Evolutionary conservation across 2,797 vertebrate genomes (phyloP).

Genomic region (Adelosebastes latens): DNA sequence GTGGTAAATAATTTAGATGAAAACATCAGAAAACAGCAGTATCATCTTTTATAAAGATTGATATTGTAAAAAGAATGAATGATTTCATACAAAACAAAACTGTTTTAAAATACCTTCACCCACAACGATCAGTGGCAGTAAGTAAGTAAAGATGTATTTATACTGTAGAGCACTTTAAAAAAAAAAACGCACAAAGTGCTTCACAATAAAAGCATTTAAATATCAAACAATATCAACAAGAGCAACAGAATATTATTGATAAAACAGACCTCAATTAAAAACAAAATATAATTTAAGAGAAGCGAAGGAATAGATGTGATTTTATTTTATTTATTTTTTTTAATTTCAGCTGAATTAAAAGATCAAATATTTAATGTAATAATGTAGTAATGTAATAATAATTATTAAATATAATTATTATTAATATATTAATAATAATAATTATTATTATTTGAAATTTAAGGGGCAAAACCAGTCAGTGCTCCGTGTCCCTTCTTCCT

Average conservation of each 20-base stretch:
- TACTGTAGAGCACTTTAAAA: background rate
- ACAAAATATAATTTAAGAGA: background rate
- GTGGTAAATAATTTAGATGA: background rate
- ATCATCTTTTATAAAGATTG: background rate
- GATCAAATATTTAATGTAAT: background rate
- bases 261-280: background rate
- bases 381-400: too few species aligned
- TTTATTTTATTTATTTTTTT: background rate
- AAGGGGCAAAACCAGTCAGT: background rate
- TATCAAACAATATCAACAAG: background rate
- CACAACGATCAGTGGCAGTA: background rate
- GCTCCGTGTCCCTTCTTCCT: background rate
- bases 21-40: background rate
- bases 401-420: too few species aligned
- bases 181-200: background rate
- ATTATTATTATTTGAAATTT: background rate
- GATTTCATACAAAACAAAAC: background rate
- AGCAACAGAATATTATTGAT: background rate
- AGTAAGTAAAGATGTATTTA: background rate
- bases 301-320: background rate
- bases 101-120: background rate
- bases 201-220: conserved; percentile 7
- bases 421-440: too few species aligned
- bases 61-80: background rate
- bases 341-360: background rate